phyloP scores from a whole-genome alignment of 2,797 vertebrate species.

The Falco berigora region DNA sequence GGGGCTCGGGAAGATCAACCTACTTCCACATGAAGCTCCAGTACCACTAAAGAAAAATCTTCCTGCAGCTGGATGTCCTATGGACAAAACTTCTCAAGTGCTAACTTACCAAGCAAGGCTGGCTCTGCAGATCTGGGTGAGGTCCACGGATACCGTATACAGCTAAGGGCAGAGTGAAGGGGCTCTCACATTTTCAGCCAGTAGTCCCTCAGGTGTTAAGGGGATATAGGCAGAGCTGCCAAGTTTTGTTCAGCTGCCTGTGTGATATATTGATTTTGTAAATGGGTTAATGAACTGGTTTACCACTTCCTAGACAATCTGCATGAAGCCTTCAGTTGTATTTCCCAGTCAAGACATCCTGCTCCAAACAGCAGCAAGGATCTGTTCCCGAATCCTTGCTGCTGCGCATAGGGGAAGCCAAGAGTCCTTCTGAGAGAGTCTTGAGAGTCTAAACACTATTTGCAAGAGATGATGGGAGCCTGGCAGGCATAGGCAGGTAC shows the following conservation, averaged over 20 bases:
- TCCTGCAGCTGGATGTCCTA: not conserved
- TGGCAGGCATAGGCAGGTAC: slow-evolving; percentile 28
- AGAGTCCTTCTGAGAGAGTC: not conserved
- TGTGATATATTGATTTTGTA: not conserved
- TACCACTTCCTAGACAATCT: not conserved
- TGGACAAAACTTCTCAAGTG: not conserved
- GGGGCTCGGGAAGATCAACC: not conserved
- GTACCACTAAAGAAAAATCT: not conserved
- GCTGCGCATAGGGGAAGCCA: not conserved
- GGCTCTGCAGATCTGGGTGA: not conserved
- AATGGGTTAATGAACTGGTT: slow-evolving; percentile 4
- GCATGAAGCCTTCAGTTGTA: not conserved
- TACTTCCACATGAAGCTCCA: not conserved
- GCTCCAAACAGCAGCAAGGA: not conserved
- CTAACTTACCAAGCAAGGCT: not conserved
- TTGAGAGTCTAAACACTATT: slow-evolving; percentile 5
- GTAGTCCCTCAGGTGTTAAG: not conserved
- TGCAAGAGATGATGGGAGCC: slow-evolving; percentile 20
- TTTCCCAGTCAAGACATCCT: not conserved
- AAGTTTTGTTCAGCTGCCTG: not conserved
- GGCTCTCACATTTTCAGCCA: not conserved
- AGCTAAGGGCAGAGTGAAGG: not conserved
- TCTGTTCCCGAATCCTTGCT: not conserved
- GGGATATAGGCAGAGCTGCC: not conserved
- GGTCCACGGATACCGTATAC: not conserved